Conservation (phyloP, 1,140 invertebrate species). For the Tetramorium alpestre region DNA sequence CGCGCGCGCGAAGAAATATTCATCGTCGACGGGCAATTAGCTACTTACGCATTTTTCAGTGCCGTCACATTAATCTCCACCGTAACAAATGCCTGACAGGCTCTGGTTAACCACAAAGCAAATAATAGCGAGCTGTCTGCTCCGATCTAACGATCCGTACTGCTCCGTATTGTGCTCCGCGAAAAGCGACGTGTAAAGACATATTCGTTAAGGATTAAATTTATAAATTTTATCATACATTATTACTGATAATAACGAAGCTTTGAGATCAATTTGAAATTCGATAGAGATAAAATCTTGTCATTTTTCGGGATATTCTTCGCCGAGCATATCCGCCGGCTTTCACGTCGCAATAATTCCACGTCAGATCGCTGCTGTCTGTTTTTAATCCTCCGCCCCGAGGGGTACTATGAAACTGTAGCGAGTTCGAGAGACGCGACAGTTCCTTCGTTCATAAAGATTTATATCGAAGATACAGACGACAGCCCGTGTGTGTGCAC, state of each 20-base stretch:
- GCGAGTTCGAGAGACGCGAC: neutral
- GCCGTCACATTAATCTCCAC: conserved; percentile 50
- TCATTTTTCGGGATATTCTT: neutral
- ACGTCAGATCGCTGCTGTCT: neutral
- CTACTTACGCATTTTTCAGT: conserved; percentile 55
- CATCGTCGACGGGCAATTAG: conserved; percentile 54
- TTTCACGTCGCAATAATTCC: conserved; percentile 17
- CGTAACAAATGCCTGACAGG: conserved; percentile 41
- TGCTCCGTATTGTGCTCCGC: neutral
- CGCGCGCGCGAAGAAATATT: conserved; percentile 32
- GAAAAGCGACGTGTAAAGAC: neutral
- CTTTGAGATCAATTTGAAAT: neutral
- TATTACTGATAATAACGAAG: neutral
- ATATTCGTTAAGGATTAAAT: neutral
- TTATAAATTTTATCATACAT: neutral
- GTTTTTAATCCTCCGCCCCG: neutral
- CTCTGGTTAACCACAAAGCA: neutral
- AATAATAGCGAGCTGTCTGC: conserved; percentile 30
- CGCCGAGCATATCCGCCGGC: neutral
- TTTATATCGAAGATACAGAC: conserved; percentile 51
- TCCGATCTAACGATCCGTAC: conserved; percentile 42
- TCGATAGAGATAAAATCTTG: neutral
- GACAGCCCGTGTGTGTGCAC: neutral
- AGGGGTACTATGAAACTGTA: neutral
- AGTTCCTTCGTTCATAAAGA: conserved; percentile 32